Evolutionary conservation across 2,113 vertebrate genomes (phyloP).

Genomic region (Antechinus flavipes): DNA sequence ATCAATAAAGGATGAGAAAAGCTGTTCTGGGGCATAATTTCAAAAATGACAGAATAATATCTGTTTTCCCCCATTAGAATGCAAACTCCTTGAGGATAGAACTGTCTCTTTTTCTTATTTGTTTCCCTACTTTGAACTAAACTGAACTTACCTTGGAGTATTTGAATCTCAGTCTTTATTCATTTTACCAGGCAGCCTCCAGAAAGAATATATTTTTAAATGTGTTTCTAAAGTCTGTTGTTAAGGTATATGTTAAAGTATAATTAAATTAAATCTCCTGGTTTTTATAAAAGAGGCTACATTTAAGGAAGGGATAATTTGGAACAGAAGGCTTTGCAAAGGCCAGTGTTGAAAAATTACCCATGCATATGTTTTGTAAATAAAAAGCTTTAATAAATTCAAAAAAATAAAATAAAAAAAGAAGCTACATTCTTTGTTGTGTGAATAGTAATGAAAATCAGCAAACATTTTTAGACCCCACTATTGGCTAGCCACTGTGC

Average conservation of each 20-base stretch:
- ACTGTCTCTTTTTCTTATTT: not conserved
- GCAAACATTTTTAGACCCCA: not conserved
- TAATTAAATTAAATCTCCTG: conserved; percentile 47
- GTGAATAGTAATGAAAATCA: conserved; percentile 27
- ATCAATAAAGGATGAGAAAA: no score
- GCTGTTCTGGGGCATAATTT: no score
- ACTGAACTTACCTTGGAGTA: not conserved
- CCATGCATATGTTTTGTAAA: no score
- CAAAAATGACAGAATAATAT: no score
- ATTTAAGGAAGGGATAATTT: not conserved
- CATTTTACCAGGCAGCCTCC: conserved; percentile 3
- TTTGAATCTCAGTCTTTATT: not conserved
- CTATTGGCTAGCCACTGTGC: not conserved
- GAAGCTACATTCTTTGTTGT: conserved; percentile 49
- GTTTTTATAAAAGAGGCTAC: conserved; percentile 39
- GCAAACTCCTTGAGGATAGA: not conserved
- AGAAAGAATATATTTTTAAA: conserved; percentile 29
- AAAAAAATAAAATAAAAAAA: not conserved
- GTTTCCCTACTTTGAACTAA: not conserved
- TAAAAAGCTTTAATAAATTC: no score
- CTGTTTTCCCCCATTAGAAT: not conserved
- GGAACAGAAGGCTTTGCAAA: no score
- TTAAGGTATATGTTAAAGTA: conserved; percentile 49
- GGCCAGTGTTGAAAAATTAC: no score
- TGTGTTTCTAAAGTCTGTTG: conserved; percentile 42